Conservation (phyloP, 64 coral and sea anemone genomes). For the Hydrozoanthus tunicans region DNA sequence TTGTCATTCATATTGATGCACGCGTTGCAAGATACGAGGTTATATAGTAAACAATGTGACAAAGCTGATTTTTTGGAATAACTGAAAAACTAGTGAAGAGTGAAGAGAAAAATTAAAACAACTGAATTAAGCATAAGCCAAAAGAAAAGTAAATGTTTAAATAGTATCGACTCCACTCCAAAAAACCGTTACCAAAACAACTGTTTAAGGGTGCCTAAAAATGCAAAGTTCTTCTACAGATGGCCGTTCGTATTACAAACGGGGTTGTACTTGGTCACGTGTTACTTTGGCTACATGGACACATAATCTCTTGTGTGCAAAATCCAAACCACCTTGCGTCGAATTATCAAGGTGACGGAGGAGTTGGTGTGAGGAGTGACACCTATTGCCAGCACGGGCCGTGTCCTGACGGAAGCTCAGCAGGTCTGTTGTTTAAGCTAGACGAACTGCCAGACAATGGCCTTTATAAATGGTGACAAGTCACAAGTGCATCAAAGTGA, state of each 20-base stretch:
- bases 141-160: no score
- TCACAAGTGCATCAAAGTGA: neutral
- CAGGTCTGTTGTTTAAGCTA: constrained; percentile 19
- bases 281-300: constrained; percentile 71
- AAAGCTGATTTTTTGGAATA: no score
- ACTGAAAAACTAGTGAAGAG: no score
- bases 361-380: constrained; percentile 36
- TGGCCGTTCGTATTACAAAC: constrained; percentile 72
- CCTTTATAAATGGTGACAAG: no score
- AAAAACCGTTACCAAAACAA: no score
- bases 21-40: no score
- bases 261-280: constrained; percentile 50
- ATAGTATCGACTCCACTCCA: no score
- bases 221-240: constrained; percentile 33
- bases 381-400: constrained; percentile 87
- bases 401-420: constrained; percentile 52
- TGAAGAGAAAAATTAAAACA: no score
- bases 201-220: no score
- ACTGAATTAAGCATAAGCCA: no score
- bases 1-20: no score
- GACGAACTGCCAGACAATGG: neutral
- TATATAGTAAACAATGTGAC: no score
- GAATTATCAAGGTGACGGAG: constrained; percentile 13
- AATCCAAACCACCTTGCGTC: constrained; percentile 35
- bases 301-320: constrained; percentile 39